A percentile compares a stretch with the other conserved stretches of the same genome.
phyloP scores from a whole-genome alignment of 2,797 vertebrate genomes.

The Pogoniulus pusillus region DNA sequence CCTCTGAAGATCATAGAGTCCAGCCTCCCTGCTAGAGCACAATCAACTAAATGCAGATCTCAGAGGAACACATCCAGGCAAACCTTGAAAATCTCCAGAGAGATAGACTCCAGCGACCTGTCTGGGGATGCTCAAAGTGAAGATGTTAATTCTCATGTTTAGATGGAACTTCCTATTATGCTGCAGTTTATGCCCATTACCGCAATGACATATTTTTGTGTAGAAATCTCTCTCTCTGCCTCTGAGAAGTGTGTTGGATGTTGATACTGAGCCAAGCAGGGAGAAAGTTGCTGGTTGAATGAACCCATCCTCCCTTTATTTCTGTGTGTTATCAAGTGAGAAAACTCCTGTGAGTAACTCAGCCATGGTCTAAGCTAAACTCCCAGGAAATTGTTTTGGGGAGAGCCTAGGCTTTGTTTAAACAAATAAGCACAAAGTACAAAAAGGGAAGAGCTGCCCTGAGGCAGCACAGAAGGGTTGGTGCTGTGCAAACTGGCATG shows the following conservation, averaged over 20 bases:
- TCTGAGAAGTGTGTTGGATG: background rate
- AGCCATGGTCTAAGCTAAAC: background rate
- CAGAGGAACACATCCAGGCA: no score
- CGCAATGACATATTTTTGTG: background rate
- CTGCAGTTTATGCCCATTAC: no score
- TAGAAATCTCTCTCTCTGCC: background rate
- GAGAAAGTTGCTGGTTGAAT: background rate
- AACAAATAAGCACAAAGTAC: constrained; percentile 35
- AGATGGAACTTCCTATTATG: no score
- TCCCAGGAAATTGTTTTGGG: background rate
- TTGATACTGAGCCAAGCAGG: background rate
- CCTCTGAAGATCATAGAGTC: no score
- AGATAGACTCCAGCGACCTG: no score
- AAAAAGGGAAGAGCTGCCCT: background rate
- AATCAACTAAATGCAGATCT: no score
- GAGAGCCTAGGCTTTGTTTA: constrained; percentile 22
- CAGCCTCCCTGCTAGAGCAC: no score
- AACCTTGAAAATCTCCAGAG: no score
- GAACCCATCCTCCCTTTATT: background rate
- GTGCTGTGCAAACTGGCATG: background rate
- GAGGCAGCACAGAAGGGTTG: constrained; percentile 2
- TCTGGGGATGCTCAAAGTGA: no score
- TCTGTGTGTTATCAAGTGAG: background rate
- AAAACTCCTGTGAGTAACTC: background rate
- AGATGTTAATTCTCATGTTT: no score